A percentile compares a stretch with the other conserved stretches of the same genome.
Evolutionary conservation across 1,140 invertebrate genomes (phyloP).

Genomic region (Delia radicum): DNA sequence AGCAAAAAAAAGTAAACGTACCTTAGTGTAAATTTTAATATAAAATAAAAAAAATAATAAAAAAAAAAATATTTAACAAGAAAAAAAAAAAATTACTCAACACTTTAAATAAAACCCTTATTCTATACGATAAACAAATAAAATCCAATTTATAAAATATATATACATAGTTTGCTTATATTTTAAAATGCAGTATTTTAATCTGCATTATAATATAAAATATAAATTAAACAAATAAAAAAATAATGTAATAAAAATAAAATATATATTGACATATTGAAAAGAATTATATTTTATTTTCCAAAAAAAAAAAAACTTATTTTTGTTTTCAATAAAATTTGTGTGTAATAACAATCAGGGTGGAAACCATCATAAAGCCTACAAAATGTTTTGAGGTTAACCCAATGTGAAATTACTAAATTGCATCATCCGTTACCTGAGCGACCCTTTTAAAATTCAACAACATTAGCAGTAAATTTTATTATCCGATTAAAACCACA

Average conservation of each 20-base stretch:
- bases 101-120: not conserved
- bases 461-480: too few species aligned
- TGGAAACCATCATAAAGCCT: too few species aligned
- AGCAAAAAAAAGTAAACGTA: slow-evolving; percentile 10
- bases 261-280: slow-evolving; percentile 22
- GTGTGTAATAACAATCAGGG: too few species aligned
- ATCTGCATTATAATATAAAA: not conserved
- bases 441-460: too few species aligned
- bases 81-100: not conserved
- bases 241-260: slow-evolving; percentile 16
- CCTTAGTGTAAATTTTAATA: slow-evolving; percentile 19
- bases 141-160: not conserved
- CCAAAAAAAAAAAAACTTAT: not conserved
- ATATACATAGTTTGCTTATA: not conserved
- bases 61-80: slow-evolving; percentile 2
- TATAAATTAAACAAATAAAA: slow-evolving; percentile 8
- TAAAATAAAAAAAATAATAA: not conserved
- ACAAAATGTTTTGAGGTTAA: too few species aligned
- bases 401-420: too few species aligned
- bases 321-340: too few species aligned
- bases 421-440: too few species aligned
- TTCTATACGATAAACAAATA: not conserved
- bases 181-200: slow-evolving; percentile 3
- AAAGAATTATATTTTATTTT: slow-evolving; percentile 10
- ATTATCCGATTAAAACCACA: too few species aligned